These are phyloP conservation scores for Acrocyrtus sp. DNA, from an alignment of 2,888 invertebrate genomes.

Conservation along the genomic window DNA sequence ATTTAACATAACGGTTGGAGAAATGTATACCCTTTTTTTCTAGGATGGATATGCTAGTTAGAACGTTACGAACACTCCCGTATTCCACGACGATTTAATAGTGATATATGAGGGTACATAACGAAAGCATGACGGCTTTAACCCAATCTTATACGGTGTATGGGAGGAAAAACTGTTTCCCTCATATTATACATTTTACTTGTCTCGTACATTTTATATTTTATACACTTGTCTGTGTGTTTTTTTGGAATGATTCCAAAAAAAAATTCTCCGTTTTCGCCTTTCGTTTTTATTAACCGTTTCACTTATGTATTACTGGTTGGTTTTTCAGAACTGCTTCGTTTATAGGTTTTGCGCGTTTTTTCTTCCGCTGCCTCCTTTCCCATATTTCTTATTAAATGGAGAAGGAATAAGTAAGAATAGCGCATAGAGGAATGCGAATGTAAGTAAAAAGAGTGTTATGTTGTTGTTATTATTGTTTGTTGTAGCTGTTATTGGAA, in stretches of 20 bases:
- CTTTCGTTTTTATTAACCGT: slow-evolving; percentile 41
- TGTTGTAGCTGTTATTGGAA: slow-evolving; percentile 9
- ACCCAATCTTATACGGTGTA: no score
- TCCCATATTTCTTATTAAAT: no score
- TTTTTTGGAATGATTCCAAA: slow-evolving; percentile 40
- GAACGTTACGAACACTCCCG: no score
- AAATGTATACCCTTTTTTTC: slow-evolving; percentile 11
- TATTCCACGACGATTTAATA: slow-evolving; percentile 37
- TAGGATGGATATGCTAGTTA: not conserved
- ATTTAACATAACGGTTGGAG: slow-evolving; percentile 33
- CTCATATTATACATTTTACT: slow-evolving; percentile 23
- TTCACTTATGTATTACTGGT: slow-evolving; percentile 3
- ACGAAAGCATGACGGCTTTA: slow-evolving; percentile 36
- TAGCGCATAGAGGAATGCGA: slow-evolving; percentile 11
- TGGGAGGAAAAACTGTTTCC: slow-evolving; percentile 20
- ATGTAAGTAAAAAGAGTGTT: slow-evolving; percentile 21
- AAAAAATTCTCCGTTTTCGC: slow-evolving; percentile 27
- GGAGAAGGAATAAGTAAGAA: not conserved
- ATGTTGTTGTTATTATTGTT: slow-evolving; percentile 21
- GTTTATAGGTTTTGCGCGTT: not conserved
- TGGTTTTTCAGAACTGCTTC: slow-evolving; percentile 10
- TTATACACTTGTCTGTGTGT: not conserved
- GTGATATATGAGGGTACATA: slow-evolving; percentile 47
- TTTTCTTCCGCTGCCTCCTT: not conserved
- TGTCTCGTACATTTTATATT: not conserved